Evolutionary conservation across 2,113 vertebrate genomes (phyloP).

Genomic region (Tetrao urogallus): DNA sequence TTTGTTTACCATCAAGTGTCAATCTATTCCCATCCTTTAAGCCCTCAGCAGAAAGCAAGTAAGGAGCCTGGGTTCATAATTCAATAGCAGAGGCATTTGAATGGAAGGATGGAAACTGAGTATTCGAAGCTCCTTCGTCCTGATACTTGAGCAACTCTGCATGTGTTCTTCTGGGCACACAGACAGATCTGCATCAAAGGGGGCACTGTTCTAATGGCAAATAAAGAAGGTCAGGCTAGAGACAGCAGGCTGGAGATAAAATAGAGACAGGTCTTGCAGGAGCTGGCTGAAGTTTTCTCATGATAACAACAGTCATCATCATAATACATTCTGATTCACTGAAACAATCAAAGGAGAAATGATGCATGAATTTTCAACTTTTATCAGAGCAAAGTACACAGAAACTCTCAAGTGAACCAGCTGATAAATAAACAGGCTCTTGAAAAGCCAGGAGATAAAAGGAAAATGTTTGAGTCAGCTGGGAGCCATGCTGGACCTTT

Average conservation of each 20-base stretch:
- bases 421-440: background rate
- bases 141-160: background rate
- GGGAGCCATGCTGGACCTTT: background rate
- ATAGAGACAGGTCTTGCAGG: background rate
- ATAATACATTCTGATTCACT: background rate
- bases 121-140: background rate
- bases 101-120: background rate
- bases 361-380: background rate
- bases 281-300: background rate
- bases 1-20: background rate
- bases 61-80: background rate
- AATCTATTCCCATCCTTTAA: background rate
- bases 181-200: background rate
- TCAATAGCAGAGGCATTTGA: background rate
- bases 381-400: background rate
- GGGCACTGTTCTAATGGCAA: background rate
- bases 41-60: background rate
- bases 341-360: background rate
- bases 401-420: background rate
- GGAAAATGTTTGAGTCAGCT: constrained; percentile 3
- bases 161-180: background rate
- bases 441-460: constrained; percentile 23
- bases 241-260: background rate
- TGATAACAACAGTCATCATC: background rate
- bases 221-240: background rate